Base-by-base conservation (phyloP, 1,140 invertebrate genomes). In the Papilio dardanus region DNA sequence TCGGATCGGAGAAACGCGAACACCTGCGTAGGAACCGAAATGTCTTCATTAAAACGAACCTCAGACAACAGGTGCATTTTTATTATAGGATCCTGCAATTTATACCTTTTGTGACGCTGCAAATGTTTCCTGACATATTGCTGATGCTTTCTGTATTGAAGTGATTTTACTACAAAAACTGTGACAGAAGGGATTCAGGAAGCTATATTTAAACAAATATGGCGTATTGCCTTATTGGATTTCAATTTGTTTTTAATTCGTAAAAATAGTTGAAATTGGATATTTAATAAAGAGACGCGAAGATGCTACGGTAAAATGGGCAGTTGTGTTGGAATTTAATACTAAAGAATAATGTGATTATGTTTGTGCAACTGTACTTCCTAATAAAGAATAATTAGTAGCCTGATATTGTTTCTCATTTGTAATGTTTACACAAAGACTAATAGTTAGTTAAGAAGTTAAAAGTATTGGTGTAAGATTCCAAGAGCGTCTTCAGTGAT, bases 31-130 rank as follows among this genome's bases (percentile, higher is more conserved):
- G 81, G 83, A 87, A 85, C 82, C 79, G 75, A 88, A 88, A 89
- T 84, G 86, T 89, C 88, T 92, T 93, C 88, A 93, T 93, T 93
- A 93, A 88, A 90, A 85, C 81, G 84, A 82, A 81, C 71, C 46
- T 73, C 30, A 78, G 84, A 76, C 74, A 79, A 90, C 89, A 92
- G 88, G 90, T 91, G 90, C 84, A 77, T 82, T 81, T 78, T 81
- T 74, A 78, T 79, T 79, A 86, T 86, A 80, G 82, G 79, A 81
- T 74, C 77, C 66, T 73, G 69, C 62, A 74, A 73, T 73, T 73
- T 73, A 73, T 46, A 14, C 42, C 28, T 30, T 54, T 19, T 73
- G 46, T 19, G 42, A 42, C 68, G 71, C 19, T 54, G 46, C 42
- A 73, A 54, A 58, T 73, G 71, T 73, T 73, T 54, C 71, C 71